A percentile compares a stretch with the other conserved stretches of the same genome.
phyloP scores from a whole-genome alignment of 2,797 vertebrate genomes.

The Lacerta agilis region DNA sequence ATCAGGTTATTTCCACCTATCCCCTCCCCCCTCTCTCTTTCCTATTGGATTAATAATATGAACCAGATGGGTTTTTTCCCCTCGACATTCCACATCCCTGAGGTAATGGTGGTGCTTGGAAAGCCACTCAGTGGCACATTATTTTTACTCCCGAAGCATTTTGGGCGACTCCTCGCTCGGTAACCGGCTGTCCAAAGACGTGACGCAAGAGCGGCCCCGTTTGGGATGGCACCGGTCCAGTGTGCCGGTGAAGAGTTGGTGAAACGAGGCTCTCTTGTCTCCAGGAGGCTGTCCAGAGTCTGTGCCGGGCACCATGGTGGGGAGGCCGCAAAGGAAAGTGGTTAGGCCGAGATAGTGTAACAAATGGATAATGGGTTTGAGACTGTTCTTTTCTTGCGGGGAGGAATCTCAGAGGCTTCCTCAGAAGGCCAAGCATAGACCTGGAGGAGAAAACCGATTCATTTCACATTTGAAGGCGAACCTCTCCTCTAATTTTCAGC shows the following conservation, averaged over 20 bases:
- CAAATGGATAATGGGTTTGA: slow-evolving; percentile 56
- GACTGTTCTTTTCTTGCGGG: slow-evolving; percentile 32
- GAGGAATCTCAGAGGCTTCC: slow-evolving; percentile 59
- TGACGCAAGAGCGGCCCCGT: slow-evolving; percentile 59
- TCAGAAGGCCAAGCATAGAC: slow-evolving; percentile 65
- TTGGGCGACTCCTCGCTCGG: slow-evolving; percentile 52
- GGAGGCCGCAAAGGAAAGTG: slow-evolving; percentile 46
- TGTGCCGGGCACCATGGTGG: slow-evolving; percentile 57
- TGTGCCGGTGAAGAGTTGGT: slow-evolving; percentile 61
- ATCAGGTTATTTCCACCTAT: slow-evolving; percentile 75
- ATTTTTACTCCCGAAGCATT: slow-evolving; percentile 69
- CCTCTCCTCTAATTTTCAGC: no score
- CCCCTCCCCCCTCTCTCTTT: background rate
- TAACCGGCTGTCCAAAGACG: slow-evolving; percentile 52
- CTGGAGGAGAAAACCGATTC: slow-evolving; percentile 53
- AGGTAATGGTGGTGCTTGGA: slow-evolving; percentile 84
- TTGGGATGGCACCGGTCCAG: slow-evolving; percentile 67
- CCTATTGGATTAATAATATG: slow-evolving; percentile 88
- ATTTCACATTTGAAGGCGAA: no score
- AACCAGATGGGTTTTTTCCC: slow-evolving; percentile 86
- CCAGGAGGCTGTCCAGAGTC: slow-evolving; percentile 50
- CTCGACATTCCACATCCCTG: slow-evolving; percentile 89
- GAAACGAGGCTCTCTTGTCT: slow-evolving; percentile 56
- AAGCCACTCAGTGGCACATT: slow-evolving; percentile 76
- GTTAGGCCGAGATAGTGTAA: slow-evolving; percentile 47